Evolutionary conservation across 2,113 vertebrate species (phyloP).

Genomic region (Gorsachius goisagi): DNA sequence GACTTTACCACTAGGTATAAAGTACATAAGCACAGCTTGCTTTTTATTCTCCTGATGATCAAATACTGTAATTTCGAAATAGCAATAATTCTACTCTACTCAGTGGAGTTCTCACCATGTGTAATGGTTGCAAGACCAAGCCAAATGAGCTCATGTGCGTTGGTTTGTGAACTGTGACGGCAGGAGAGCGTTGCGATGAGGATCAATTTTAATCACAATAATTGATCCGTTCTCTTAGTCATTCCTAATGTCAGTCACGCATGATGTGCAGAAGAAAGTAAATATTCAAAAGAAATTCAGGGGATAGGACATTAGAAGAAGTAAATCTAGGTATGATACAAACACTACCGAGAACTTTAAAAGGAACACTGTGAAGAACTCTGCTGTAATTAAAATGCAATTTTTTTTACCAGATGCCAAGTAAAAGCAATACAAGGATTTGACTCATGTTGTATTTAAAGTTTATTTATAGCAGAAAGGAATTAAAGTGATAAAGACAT

Average conservation of each 20-base stretch:
- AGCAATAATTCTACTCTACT: not conserved
- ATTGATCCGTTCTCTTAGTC: constrained; percentile 48
- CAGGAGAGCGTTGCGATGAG: not conserved
- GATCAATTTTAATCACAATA: constrained; percentile 56
- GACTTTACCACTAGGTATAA: too few species aligned
- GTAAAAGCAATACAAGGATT: not conserved
- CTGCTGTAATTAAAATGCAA: not conserved
- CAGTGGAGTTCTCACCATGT: not conserved
- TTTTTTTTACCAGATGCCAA: not conserved
- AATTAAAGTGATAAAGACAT: not conserved
- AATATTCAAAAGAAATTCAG: not conserved
- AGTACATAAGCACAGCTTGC: not conserved
- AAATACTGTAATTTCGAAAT: not conserved
- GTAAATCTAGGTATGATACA: not conserved
- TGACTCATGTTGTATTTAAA: not conserved
- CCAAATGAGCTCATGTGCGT: not conserved
- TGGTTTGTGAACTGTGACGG: not conserved
- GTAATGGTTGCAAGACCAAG: not conserved
- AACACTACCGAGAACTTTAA: not conserved
- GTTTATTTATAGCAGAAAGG: not conserved
- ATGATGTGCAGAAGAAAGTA: not conserved
- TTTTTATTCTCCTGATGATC: not conserved
- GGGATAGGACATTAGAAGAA: not conserved
- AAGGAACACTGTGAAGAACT: not conserved
- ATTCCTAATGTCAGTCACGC: not conserved